Base-by-base conservation (phyloP, 2,888 invertebrate species). In the Diplolepis rosae region DNA sequence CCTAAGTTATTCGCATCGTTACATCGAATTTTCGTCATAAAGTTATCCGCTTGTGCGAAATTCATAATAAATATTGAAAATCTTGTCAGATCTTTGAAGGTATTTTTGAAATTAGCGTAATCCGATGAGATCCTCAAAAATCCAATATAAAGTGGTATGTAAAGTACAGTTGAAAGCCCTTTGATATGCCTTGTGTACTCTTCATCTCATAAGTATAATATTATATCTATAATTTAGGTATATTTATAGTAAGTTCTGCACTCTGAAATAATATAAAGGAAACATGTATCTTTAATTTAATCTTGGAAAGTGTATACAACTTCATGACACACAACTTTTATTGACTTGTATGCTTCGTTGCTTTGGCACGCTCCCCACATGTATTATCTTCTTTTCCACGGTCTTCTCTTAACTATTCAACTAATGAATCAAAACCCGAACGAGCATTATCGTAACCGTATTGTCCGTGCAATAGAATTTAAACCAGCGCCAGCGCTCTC, bases 381-480 rank as follows among this genome's bases (percentile, higher is more conserved):
- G 28, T n/a, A 27, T 52, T 1, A 6, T 52, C 30, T 30, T 18
- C 54, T 32, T 9, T 18, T 54, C 54, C 9, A 30, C 54, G 4
- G 7, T 30, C 24, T 30, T 15, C 52, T 52, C 52, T 15, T 30
- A 52, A 9, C 30, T 18, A 54, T 54, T 54, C n/a, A 54, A 54
- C 54, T 76, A 50, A 82, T 82, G 79, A 82, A 82, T 81, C 81
- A 80, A 78, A 80, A 73, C 32, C 74, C 72, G 77, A 81, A 77
- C 72, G 73, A 75, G 76, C 81, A 80, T 82, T 82, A 80, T 80
- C 73, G 76, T 74, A 80, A 77, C 71, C 78, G 79, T 75, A 82
- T 82, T 81, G 82, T 80, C 74, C 79, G 76, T 70, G 81, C 81
- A 74, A 82, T 81, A 80, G 81, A 82, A 82, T 82, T 81, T 76